A percentile compares a stretch with the other conserved stretches of the same genome.
Conservation (phyloP, 2,797 vertebrate genomes). For the Gymnoscopelus braueri region DNA sequence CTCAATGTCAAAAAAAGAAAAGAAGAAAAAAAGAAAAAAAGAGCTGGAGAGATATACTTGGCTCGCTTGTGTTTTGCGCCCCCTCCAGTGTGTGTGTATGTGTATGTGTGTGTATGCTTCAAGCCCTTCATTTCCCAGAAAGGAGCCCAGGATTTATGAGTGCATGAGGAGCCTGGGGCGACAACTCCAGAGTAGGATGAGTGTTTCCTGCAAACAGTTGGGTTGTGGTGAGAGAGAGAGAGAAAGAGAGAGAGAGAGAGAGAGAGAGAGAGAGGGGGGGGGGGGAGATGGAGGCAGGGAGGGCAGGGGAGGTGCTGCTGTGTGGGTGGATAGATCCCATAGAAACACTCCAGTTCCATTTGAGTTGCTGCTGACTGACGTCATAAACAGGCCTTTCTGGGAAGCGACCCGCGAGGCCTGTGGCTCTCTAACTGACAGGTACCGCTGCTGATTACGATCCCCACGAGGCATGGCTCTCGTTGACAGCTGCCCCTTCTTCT, state of each 20-base stretch:
- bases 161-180: constrained; percentile 66
- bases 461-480: constrained; percentile 49
- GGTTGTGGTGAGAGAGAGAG: constrained; percentile 30
- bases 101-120: constrained; percentile 57
- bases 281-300: constrained; percentile 36
- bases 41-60: constrained; percentile 63
- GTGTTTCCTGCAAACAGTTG: constrained; percentile 84
- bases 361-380: constrained; percentile 74
- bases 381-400: constrained; percentile 78
- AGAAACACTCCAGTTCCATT: constrained; percentile 81
- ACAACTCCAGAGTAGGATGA: constrained; percentile 82
- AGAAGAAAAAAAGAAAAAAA: background rate
- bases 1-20: constrained; percentile 51
- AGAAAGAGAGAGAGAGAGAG: constrained; percentile 23
- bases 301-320: constrained; percentile 30
- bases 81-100: constrained; percentile 27
- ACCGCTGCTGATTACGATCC: constrained; percentile 70
- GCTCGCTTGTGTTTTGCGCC: constrained; percentile 53
- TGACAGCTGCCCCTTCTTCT: constrained; percentile 67
- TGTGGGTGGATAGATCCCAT: constrained; percentile 78
- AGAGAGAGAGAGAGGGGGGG: constrained; percentile 32
- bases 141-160: constrained; percentile 73
- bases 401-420: constrained; percentile 67
- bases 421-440: constrained; percentile 71
- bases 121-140: constrained; percentile 75